Evolutionary conservation across 2,888 invertebrate species (phyloP).

Genomic region (Spilosoma lubricipeda): DNA sequence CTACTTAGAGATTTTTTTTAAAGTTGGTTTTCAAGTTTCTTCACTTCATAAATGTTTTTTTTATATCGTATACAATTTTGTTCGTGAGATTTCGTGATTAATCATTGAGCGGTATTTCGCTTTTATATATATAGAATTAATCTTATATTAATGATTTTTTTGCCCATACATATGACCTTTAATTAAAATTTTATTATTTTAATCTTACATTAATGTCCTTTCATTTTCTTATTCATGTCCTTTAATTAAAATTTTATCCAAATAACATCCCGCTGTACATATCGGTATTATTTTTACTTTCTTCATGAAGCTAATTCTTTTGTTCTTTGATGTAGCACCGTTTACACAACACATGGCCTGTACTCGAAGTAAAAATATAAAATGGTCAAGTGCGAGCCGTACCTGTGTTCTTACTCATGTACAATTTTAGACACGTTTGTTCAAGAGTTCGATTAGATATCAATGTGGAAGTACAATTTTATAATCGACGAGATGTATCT

Average conservation of each 20-base stretch:
- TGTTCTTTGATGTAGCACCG: slow-evolving; percentile 79
- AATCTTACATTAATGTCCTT: no score
- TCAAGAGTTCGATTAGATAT: not conserved
- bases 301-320: slow-evolving; percentile 76
- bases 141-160: no score
- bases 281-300: slow-evolving; percentile 75
- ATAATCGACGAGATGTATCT: not conserved
- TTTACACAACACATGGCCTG: slow-evolving; percentile 75
- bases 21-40: no score
- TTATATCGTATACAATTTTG: no score
- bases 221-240: no score
- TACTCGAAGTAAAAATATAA: slow-evolving; percentile 66
- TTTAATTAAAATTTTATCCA: not conserved
- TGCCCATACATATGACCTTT: no score
- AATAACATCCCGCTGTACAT: slow-evolving; percentile 59
- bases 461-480: not conserved
- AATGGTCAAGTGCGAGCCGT: slow-evolving; percentile 58
- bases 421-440: slow-evolving; percentile 15
- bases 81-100: no score
- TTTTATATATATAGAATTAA: no score
- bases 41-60: no score
- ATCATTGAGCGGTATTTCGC: no score
- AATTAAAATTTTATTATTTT: no score
- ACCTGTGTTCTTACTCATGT: slow-evolving; percentile 23
- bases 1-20: no score